Conservation (phyloP, 2,113 vertebrate genomes). For the Callipepla californica region DNA sequence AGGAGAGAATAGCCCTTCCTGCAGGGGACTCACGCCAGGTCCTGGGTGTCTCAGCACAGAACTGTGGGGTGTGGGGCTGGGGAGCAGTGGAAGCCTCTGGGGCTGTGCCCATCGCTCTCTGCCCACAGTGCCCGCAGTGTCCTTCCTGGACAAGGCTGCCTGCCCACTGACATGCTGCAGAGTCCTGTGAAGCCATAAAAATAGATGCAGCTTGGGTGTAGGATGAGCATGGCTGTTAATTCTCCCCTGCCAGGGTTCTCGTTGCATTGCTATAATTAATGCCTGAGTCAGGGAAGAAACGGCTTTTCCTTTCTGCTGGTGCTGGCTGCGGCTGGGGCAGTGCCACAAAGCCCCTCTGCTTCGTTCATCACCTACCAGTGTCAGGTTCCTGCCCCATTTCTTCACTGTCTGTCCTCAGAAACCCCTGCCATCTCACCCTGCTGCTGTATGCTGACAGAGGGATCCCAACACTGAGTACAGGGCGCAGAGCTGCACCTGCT, state of each 20-base stretch:
- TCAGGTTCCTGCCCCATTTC: neutral
- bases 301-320: neutral
- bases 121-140: neutral
- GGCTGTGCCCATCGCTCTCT: neutral
- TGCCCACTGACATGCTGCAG: rapidly evolving
- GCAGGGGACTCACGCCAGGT: neutral
- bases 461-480: neutral
- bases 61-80: neutral
- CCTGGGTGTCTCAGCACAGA: neutral
- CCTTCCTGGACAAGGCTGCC: neutral
- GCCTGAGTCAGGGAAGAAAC: neutral
- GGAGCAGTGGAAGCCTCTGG: rapidly evolving
- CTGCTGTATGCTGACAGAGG: rapidly evolving
- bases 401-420: neutral
- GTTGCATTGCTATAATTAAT: neutral
- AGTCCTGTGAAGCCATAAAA: neutral
- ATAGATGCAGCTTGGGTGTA: neutral
- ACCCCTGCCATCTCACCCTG: rapidly evolving
- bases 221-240: neutral
- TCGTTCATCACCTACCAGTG: neutral
- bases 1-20: neutral
- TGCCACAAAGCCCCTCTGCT: too few species aligned
- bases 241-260: rapidly evolving
- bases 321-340: neutral
- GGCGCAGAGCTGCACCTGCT: neutral